Evolutionary conservation across 2,113 vertebrate species (phyloP).

Genomic region (Albula glossodonta): DNA sequence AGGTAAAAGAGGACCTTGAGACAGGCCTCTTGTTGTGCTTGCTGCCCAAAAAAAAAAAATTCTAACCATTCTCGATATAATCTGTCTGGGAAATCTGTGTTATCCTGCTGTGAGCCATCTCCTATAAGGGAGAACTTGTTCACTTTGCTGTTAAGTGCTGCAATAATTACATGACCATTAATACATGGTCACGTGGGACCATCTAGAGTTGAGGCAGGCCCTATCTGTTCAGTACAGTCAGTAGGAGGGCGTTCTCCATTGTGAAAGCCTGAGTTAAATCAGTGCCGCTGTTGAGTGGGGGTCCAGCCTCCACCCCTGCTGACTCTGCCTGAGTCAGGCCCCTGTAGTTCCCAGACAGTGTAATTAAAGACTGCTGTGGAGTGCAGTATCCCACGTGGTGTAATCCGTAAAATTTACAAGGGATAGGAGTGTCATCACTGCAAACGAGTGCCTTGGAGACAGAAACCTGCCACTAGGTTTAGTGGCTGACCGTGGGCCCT

Average conservation of each 20-base stretch:
- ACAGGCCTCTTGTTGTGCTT: background rate
- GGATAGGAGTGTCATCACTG: background rate
- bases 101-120: background rate
- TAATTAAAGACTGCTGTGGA: background rate
- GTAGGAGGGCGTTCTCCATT: background rate
- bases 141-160: background rate
- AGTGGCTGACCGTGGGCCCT: background rate
- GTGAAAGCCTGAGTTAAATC: background rate
- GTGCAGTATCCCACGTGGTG: background rate
- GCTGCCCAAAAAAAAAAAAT: background rate
- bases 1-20: constrained; percentile 1
- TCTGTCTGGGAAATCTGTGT: background rate
- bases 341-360: background rate
- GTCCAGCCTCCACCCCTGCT: background rate
- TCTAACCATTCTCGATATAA: background rate
- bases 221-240: background rate
- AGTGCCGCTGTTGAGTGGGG: background rate
- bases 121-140: background rate
- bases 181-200: background rate
- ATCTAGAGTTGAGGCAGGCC: background rate
- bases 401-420: background rate
- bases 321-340: background rate
- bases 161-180: background rate
- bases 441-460: background rate
- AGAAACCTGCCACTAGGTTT: background rate